Conservation (phyloP, 2,797 vertebrate species). For the Cuculus canorus region DNA sequence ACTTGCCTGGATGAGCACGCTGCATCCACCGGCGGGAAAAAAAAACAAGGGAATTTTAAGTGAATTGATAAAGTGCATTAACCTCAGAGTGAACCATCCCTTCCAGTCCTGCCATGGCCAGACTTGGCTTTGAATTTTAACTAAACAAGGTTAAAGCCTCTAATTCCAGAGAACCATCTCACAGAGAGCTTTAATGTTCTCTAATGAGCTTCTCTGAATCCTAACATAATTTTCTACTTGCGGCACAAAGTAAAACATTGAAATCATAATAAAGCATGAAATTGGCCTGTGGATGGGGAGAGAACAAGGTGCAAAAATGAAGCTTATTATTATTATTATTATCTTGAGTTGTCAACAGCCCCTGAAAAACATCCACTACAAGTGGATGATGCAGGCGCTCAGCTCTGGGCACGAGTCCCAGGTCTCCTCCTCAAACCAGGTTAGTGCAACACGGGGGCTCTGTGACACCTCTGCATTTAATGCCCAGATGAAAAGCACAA, state of each 20-base stretch:
- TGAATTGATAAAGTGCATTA: not conserved
- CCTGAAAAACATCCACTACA: not conserved
- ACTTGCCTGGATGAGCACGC: not conserved
- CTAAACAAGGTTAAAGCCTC: not conserved
- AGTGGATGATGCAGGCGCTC: accelerated
- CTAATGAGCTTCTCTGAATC: not conserved
- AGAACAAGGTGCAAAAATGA: not conserved
- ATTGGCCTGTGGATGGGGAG: not conserved
- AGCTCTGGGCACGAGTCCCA: accelerated
- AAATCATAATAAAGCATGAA: not conserved
- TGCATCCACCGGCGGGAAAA: accelerated
- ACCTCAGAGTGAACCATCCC: not conserved
- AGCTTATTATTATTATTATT: not conserved
- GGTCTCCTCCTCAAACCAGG: not conserved
- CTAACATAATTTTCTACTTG: not conserved
- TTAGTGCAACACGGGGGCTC: not conserved
- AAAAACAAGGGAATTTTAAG: not conserved
- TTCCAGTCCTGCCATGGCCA: not conserved
- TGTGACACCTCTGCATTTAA: not conserved
- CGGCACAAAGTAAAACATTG: not conserved
- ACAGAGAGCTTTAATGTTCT: constrained; percentile 7
- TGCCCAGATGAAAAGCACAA: not conserved
- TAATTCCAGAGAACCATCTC: not conserved
- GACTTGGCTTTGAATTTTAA: not conserved
- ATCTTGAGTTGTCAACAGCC: not conserved